Evolutionary conservation across 2,888 invertebrate species (phyloP), one percentile per base, ranked within the genome.

Genomic region (Rhopalosiphum nymphaeae): DNA sequence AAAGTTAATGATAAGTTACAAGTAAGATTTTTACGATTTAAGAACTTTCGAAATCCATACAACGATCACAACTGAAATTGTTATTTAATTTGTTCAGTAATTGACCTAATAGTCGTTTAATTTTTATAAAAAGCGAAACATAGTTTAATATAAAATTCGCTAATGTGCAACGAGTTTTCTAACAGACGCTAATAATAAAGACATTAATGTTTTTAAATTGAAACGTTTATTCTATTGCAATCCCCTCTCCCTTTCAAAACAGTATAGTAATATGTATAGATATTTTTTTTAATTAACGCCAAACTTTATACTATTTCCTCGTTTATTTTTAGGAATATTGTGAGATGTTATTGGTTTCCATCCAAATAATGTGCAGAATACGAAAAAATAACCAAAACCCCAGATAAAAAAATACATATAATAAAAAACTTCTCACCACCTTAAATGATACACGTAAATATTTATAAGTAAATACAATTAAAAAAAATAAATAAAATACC

Each of bases 281-380:
- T n/a, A n/a, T 36, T 1, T 67, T 78, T 36, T 78, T 78, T 25
- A 78, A 78, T 36, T 21, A 36, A 21, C 36, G 7, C 78, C 21
- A 78, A 78, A 78, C 36, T 78, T 36, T 67, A 21, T 21, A 36
- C 36, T 21, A 78, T 36, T 36, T 36, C 9, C n/a, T 78, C 16
- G 78, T 88, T 53, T 88, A 88, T 49, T 88, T 25, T 88, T 36
- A 53, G 36, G 56, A 88, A 36, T 85, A 46, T 36, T 53, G 21
- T 42, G 88, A 88, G 26, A 88, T 88, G 56, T 88, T 56, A 56
- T 56, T 88, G 53, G 88, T 88, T 88, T 88, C 26, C 29, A 3
- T 61, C 89, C 89, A 89, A 89, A 57, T n/a, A 61, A 56, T 29
- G 36, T 53, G n/a, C 53, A 53, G 0, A 53, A 0, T 78, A 78